A percentile compares a stretch with the other conserved stretches of the same genome.
These are phyloP conservation scores for Manis javanica DNA, from an alignment of 2,797 vertebrate species.

Conservation along the genomic window DNA sequence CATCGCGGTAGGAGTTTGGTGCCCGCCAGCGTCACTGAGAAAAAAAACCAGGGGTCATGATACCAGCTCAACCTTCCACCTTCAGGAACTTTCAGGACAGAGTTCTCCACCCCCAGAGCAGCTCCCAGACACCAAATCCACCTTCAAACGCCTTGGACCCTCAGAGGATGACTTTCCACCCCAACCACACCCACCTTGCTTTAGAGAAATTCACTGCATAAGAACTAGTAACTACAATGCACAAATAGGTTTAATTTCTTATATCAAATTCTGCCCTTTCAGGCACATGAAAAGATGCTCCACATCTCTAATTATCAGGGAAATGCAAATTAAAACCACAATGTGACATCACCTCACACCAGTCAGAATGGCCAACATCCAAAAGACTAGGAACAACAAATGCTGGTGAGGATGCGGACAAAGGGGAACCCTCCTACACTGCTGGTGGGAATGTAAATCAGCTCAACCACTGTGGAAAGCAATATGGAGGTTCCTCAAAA, in stretches of 20 bases:
- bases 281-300: too few relatives aligned
- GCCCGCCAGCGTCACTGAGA: not conserved
- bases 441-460: too few relatives aligned
- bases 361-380: too few relatives aligned
- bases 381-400: too few relatives aligned
- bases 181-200: not conserved
- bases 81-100: not conserved
- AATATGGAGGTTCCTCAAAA: too few relatives aligned
- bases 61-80: not conserved
- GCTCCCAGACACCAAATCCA: not conserved
- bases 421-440: too few relatives aligned
- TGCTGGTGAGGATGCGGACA: too few relatives aligned
- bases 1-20: not conserved
- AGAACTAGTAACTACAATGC: not conserved
- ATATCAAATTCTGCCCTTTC: constrained; percentile 14
- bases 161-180: not conserved
- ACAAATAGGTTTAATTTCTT: constrained; percentile 33
- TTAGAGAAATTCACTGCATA: not conserved
- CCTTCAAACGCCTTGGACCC: not conserved
- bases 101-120: not conserved
- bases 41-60: not conserved
- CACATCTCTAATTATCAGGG: too few relatives aligned
- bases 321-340: too few relatives aligned
- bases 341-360: too few relatives aligned
- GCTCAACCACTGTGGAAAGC: too few relatives aligned